phyloP scores from a whole-genome alignment of 2,888 invertebrate genomes.

The Oxycera nigricornis region DNA sequence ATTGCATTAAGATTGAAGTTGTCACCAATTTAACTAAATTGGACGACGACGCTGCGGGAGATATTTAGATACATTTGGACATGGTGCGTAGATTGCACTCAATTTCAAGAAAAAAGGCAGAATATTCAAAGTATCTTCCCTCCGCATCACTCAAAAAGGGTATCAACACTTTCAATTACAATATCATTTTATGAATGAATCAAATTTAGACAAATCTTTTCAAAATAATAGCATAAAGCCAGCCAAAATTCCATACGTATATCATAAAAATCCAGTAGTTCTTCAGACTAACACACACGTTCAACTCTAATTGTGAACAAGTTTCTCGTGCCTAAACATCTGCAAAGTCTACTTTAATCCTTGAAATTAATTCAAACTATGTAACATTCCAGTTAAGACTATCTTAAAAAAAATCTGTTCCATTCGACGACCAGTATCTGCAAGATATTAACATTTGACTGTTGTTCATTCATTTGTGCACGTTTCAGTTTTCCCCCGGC shows the following conservation, averaged over 20 bases:
- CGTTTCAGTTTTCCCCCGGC: constrained; percentile 5
- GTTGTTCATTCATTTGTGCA: neutral
- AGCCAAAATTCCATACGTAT: too few species aligned
- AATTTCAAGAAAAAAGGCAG: too few species aligned
- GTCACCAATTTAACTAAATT: constrained; percentile 37
- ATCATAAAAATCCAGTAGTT: too few species aligned
- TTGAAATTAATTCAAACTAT: neutral
- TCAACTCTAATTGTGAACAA: neutral
- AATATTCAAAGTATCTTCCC: too few species aligned
- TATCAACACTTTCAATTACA: too few species aligned
- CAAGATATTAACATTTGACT: neutral
- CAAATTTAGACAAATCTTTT: too few species aligned
- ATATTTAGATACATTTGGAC: neutral
- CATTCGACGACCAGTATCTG: neutral
- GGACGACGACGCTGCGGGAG: constrained; percentile 37
- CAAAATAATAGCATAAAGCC: too few species aligned
- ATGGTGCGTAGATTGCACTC: neutral
- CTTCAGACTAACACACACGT: too few species aligned
- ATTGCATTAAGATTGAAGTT: constrained; percentile 34
- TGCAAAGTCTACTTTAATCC: constrained; percentile 4
- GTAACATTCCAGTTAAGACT: neutral
- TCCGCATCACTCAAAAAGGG: too few species aligned
- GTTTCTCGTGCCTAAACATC: neutral
- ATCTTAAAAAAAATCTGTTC: neutral
- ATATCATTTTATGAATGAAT: too few species aligned